Evolutionary conservation across 37 sponge, comb jelly and placozoan species (phyloP), one percentile per base, ranked within the genome.

Genomic region (Chondrosia reniformis): DNA sequence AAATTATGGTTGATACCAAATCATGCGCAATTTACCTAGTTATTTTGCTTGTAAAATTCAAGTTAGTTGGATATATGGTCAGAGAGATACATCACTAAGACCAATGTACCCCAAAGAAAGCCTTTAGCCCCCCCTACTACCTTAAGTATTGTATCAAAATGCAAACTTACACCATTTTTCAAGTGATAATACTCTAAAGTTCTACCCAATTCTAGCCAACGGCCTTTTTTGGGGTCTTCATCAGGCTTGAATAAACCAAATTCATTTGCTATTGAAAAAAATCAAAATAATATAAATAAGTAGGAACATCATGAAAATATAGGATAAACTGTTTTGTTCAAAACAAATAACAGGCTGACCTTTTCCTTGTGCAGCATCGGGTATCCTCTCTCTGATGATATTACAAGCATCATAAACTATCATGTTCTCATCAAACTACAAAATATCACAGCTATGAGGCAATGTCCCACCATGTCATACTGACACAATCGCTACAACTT

Each of bases 141-240:
- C n/a, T n/a, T n/a, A n/a, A n/a, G n/a, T n/a, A n/a, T n/a, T n/a
- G n/a, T n/a, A n/a, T n/a, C 52, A 49, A 49, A 49, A 10, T 49
- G 52, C 52, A 28, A 4, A 65, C 92, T 86, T 61, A 96, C 97
- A 61, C 97, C 97, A 56, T 84, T 81, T 58, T 93, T 90, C 52
- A 98, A 81, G 44, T 87, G 85, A 72, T 98, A 98, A 75, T 89
- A 98, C 52, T 95, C 99, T 49, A 98, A 82, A 0, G 94, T 85
- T 24, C 92, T 40, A 13, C 91, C 94, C 43, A 75, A 81, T 28
- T 98, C 99, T 44, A 98, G 79, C 99, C 99, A 98, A 2, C 81
- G 43, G 3, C 97, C 96, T 71, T 88, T 95, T 40, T 84, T 90
- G 17, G 97, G 94, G 66, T 98, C 96, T 46, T 98, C 99, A 79